Base-by-base conservation (phyloP, 1,140 invertebrate genomes). In the Drosophila orosa region DNA sequence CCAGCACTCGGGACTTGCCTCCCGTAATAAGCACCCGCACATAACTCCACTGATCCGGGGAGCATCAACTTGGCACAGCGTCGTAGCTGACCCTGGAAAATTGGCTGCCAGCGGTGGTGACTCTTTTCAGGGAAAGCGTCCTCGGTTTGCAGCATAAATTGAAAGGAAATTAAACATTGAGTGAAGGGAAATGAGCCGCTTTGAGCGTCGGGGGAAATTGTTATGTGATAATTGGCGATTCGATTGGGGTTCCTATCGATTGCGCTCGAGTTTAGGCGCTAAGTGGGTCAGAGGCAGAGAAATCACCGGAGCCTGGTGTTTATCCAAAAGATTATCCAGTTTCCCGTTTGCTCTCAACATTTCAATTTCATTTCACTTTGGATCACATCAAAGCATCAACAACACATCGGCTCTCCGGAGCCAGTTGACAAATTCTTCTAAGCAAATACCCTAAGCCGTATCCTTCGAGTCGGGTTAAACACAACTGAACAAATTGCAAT, bases 101-200 rank as follows among this genome's bases (percentile, higher is more conserved):
- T 89, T 89, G 84, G 80, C 80, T 89, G 82, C 67, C 69, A 61
- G 61, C 52, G 24, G 45, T 68, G 44, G 63, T 22, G 19, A 44
- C 61, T 47, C 65, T 57, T 58, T 61, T 24, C 35, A 35, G 10
- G 47, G 39, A 24, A 25, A 24, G 24, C 77, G 68, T 67, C 68
- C 61, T 69, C 83, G 83, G 80, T 84, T 87, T 78, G 47, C 59
- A 87, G 80, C 80, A 90, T 87, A 90, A 78, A 90, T 90, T 84
- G 87, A 78, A 79, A 87, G 87, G 87, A 90, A 90, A 90, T 90
- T 90, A 90, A 90, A 86, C 77, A 74, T 76, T 76, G 83, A 78
- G 40, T 75, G 65, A 52, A 58, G 57, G 47, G 66, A 67, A 68
- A 57, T 59, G 52, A 72, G 52, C 31, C 39, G 55, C 40, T 56